Evolutionary conservation across 2,888 invertebrate species (phyloP).

Genomic region (Drosophila anceps): DNA sequence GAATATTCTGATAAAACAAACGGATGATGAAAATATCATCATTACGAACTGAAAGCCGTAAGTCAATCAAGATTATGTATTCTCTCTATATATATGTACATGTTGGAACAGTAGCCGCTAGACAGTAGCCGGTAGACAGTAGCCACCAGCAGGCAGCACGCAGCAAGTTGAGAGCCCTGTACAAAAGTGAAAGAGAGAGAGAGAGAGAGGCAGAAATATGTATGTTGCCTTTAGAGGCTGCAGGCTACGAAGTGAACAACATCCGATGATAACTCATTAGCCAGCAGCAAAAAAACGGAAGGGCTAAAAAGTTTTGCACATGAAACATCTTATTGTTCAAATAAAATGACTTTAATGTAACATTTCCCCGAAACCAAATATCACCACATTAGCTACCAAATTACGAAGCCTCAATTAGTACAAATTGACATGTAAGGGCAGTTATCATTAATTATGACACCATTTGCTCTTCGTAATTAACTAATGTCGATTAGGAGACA

Average conservation of each 20-base stretch:
- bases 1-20: conserved; percentile 65
- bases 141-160: conserved; percentile 30
- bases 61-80: conserved; percentile 69
- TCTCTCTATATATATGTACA: neutral
- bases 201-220: conserved; percentile 5
- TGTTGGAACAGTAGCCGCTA: conserved; percentile 26
- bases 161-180: conserved; percentile 13
- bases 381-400: conserved; percentile 13
- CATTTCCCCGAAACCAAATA: conserved; percentile 4
- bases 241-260: conserved; percentile 41
- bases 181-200: conserved; percentile 4
- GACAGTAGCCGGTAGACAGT: conserved; percentile 37
- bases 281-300: conserved; percentile 10
- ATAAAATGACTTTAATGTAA: conserved; percentile 33
- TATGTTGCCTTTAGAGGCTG: conserved; percentile 32
- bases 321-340: conserved; percentile 28
- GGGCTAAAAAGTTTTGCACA: conserved; percentile 35
- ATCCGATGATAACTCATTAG: conserved; percentile 63
- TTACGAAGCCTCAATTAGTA: neutral
- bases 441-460: conserved; percentile 32
- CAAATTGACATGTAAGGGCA: conserved; percentile 15
- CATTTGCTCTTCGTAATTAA: conserved; percentile 11
- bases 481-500: neutral
- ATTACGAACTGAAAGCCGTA: conserved; percentile 56
- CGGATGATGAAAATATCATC: conserved; percentile 77